These are phyloP conservation scores for Paramisgurnus dabryanus DNA, from an alignment of 2,113 vertebrate genomes.

Conservation along the genomic window DNA sequence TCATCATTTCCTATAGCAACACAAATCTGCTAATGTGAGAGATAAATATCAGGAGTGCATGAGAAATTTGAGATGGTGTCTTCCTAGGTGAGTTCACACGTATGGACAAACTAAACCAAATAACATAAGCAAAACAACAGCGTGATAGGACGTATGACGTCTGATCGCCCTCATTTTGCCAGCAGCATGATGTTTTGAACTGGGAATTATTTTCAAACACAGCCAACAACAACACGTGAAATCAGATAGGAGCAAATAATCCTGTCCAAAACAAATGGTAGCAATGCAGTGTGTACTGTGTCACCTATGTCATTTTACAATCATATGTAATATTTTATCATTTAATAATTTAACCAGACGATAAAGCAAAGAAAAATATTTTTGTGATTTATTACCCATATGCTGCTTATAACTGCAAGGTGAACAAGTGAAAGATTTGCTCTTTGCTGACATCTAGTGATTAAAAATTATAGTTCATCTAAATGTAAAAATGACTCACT, in stretches of 20 bases:
- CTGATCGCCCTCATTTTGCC: constrained; percentile 22
- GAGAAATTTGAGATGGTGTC: constrained; percentile 27
- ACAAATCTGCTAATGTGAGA: not conserved
- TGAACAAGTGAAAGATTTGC: not conserved
- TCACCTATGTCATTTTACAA: not conserved
- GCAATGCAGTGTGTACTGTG: not conserved
- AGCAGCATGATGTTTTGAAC: not conserved
- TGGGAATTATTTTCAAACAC: not conserved
- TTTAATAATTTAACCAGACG: not conserved
- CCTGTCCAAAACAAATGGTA: not conserved
- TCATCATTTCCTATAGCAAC: not conserved
- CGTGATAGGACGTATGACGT: not conserved
- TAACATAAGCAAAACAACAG: not conserved
- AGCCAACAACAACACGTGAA: not conserved
- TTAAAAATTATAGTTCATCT: too few species aligned
- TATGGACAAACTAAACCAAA: not conserved
- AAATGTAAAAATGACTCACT: too few species aligned
- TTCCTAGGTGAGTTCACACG: not conserved
- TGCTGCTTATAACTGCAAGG: not conserved
- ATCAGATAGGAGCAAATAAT: not conserved
- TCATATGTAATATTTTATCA: not conserved
- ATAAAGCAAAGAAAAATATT: not conserved
- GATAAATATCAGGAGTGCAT: constrained; percentile 21
- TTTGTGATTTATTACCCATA: not conserved
- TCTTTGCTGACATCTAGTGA: constrained; percentile 33